A percentile compares a stretch with the other conserved stretches of the same genome.
These are phyloP conservation scores for Melanogrammus aeglefinus DNA, from an alignment of 2,797 vertebrate species.

Conservation along the genomic window DNA sequence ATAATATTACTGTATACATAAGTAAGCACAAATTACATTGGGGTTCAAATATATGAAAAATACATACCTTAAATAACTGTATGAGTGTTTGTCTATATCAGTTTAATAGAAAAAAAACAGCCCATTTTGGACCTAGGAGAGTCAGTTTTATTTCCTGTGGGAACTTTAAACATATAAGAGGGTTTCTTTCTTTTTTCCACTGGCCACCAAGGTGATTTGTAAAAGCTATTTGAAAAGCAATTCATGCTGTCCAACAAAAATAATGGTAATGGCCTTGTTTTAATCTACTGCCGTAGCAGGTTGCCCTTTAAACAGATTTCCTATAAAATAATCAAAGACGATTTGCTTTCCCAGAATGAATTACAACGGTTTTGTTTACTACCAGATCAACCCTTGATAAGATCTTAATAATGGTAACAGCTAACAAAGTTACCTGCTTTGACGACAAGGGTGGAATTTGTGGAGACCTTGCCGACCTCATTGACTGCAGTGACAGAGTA, in stretches of 20 bases:
- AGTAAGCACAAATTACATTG: background rate
- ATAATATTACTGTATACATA: background rate
- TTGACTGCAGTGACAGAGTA: slow-evolving; percentile 87
- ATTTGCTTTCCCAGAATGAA: background rate
- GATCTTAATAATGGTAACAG: background rate
- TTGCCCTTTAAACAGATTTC: background rate
- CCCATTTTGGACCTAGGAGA: background rate
- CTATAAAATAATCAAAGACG: background rate
- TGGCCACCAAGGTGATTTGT: background rate
- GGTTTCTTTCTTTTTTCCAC: background rate
- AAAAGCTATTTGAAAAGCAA: background rate
- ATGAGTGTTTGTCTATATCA: background rate
- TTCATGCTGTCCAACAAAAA: background rate
- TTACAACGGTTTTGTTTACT: background rate
- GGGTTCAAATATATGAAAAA: background rate
- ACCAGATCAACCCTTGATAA: background rate
- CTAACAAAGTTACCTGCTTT: slow-evolving; percentile 80
- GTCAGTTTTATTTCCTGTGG: background rate
- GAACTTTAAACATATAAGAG: background rate
- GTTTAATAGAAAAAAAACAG: background rate
- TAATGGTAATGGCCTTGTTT: background rate
- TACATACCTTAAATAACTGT: background rate
- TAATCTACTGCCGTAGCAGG: background rate
- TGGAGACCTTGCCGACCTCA: slow-evolving; percentile 82
- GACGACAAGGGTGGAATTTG: slow-evolving; percentile 81